Evolutionary conservation across 2,113 vertebrate genomes (phyloP).

Genomic region (Syrmaticus mikado): DNA sequence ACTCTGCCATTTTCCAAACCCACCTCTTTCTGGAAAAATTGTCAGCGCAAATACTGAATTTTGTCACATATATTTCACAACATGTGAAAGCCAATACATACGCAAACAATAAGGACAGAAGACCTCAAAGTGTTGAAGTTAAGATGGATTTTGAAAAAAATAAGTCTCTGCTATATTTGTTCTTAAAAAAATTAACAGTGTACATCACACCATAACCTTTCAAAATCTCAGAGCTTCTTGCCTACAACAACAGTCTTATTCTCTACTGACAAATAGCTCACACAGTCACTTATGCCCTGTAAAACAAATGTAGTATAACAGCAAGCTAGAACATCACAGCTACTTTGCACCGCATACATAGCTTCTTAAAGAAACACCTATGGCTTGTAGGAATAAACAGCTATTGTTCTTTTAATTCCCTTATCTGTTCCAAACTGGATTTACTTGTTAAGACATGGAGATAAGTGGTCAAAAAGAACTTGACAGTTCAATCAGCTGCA

Average conservation of each 20-base stretch:
- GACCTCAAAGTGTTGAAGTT: background rate
- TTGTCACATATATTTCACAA: background rate
- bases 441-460: background rate
- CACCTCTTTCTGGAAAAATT: background rate
- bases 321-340: background rate
- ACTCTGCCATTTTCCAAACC: background rate
- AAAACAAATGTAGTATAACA: background rate
- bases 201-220: background rate
- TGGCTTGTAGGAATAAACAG: background rate
- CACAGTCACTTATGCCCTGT: background rate
- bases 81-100: background rate
- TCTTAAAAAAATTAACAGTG: background rate
- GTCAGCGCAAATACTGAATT: background rate
- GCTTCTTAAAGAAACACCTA: background rate
- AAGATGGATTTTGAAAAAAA: background rate
- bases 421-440: background rate
- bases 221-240: background rate
- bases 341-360: fast-evolving
- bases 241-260: background rate
- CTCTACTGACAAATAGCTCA: fast-evolving
- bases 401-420: background rate
- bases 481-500: background rate
- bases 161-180: background rate
- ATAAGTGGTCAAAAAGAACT: background rate
- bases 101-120: background rate